Evolutionary conservation across 2,888 invertebrate species (phyloP), one percentile per base, ranked within the genome.

Genomic region (Drosophila bunnanda): DNA sequence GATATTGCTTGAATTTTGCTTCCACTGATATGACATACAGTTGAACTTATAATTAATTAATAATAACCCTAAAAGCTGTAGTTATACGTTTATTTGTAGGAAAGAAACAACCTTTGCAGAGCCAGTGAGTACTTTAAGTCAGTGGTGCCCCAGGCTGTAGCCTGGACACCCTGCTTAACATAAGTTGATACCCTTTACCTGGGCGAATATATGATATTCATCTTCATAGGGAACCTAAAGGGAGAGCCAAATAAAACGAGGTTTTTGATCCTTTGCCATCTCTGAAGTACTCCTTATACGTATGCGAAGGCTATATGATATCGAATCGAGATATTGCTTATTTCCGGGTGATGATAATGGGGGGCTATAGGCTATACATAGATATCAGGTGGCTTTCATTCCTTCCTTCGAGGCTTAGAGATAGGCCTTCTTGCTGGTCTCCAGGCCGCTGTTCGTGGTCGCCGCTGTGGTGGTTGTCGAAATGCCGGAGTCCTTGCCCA

Each of bases 341-440:
- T 68, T 52, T 70, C 28, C 28, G 77, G 66, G 15, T 52, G 32
- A 30, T 38, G 50, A 50, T 50, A 15, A 25, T 52, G 57, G 44
- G 50, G 44, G 28, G n/a, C 12, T 48, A 41, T 43, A 10, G 30
- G 20, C 2, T 59, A 46, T 17, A 48, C 25, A 25, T 25, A 4
- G 22, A 65, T 17, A 55, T 46, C 66, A 53, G 64, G 68, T 68
- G 68, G 68, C 68, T 54, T 67, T 67, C 25, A 38, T 8, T 25
- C 25, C 32, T 54, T 36, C 30, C 25, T 54, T 32, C 52, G 25
- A 36, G 17, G 25, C 25, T 66, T 77, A 88, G 22, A 88, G 86
- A 48, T 85, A 85, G 44, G 83, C 76, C 72, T 85, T 83, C 69
- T 85, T 88, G 75, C 70, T 76, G 75, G 74, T 74, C 69, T 87